phyloP scores from a whole-genome alignment of 2,797 vertebrate genomes.

The Labroides dimidiatus region DNA sequence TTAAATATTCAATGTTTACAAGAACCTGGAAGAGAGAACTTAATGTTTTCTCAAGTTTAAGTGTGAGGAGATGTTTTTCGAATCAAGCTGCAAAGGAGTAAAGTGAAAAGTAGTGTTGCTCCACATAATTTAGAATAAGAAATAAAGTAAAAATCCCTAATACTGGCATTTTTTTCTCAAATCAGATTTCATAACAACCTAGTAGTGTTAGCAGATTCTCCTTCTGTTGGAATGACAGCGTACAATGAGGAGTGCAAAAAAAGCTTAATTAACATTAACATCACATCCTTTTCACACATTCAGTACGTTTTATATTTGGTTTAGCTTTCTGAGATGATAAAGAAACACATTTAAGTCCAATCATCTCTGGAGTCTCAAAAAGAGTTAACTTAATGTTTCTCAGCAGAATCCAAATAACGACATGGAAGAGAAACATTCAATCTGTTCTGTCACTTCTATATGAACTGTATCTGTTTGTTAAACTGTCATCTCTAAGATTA shows the following conservation, averaged over 20 bases:
- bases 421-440: constrained; percentile 12
- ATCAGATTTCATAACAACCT: constrained; percentile 26
- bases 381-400: constrained; percentile 21
- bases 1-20: constrained; percentile 16
- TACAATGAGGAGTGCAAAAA: constrained; percentile 45
- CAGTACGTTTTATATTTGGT: constrained; percentile 45
- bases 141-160: constrained; percentile 28
- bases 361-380: constrained; percentile 31
- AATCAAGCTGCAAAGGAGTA: constrained; percentile 4
- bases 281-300: constrained; percentile 37
- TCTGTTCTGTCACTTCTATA: constrained; percentile 1
- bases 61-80: not conserved
- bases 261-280: constrained; percentile 34
- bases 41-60: constrained; percentile 1
- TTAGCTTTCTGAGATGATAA: constrained; percentile 19
- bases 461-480: constrained; percentile 9
- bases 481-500: constrained; percentile 32
- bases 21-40: not conserved
- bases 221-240: constrained; percentile 14
- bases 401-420: constrained; percentile 20
- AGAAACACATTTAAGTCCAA: constrained; percentile 13
- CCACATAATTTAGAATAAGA: constrained; percentile 54
- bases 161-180: constrained; percentile 44
- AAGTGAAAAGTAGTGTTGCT: constrained; percentile 39
- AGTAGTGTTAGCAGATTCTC: constrained; percentile 25